phyloP scores from a whole-genome alignment of 2,113 vertebrate genomes.

The Sula dactylatra region DNA sequence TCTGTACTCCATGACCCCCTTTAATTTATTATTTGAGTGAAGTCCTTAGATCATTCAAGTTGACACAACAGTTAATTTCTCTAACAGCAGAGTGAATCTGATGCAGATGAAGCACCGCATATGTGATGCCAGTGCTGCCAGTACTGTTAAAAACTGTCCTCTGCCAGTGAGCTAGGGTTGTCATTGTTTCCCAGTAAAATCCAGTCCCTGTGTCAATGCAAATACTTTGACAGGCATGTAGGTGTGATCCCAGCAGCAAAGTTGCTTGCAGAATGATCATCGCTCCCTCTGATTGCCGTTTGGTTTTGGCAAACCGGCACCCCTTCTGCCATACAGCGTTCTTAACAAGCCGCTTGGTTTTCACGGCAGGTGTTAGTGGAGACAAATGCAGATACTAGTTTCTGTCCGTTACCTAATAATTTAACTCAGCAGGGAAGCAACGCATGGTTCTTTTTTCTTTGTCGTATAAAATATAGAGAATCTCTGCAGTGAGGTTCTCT shows the following conservation, averaged over 20 bases:
- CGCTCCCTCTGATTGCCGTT: neutral
- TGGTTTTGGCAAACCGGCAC: neutral
- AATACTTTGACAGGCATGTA: neutral
- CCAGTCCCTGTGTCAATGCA: neutral
- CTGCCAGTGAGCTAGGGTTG: neutral
- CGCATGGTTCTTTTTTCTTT: neutral
- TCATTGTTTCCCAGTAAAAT: neutral
- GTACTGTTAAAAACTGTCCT: neutral
- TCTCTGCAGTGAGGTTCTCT: neutral
- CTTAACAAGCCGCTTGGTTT: neutral
- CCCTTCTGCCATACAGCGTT: neutral
- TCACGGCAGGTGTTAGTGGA: neutral
- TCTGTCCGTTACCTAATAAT: neutral
- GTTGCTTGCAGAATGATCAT: neutral
- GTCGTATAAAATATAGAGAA: neutral
- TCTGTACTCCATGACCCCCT: neutral
- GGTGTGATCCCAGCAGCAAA: neutral
- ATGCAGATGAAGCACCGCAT: neutral
- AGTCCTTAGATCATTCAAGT: neutral
- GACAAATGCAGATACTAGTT: too few relatives aligned
- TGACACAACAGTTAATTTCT: neutral
- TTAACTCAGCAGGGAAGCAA: neutral
- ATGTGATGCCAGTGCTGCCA: neutral
- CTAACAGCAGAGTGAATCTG: neutral
- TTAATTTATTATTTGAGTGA: neutral